Evolutionary conservation across 2,888 invertebrate genomes (phyloP).

Genomic region (Orthosia gracilis): DNA sequence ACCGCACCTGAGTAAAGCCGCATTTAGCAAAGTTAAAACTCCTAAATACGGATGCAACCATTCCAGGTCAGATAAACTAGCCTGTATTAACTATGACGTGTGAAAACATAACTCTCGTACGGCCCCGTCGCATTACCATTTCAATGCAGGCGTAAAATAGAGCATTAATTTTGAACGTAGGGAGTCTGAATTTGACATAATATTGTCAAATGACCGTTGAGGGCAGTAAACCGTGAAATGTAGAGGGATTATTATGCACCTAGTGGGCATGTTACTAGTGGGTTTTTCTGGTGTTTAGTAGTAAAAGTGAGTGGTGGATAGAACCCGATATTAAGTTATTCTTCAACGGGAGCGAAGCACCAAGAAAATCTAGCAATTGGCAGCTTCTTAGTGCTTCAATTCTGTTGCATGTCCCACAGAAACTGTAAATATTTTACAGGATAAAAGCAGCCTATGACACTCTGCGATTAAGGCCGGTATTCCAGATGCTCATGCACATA

Average conservation of each 20-base stretch:
- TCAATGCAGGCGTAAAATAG: slow-evolving; percentile 26
- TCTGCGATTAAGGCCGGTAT: no score
- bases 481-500: no score
- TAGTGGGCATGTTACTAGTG: neutral
- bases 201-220: slow-evolving; percentile 18
- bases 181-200: slow-evolving; percentile 23
- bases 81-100: slow-evolving; percentile 15
- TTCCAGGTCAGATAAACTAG: slow-evolving; percentile 23
- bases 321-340: neutral
- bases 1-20: slow-evolving; percentile 1
- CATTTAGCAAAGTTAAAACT: slow-evolving; percentile 17
- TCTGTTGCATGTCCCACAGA: no score
- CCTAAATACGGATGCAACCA: slow-evolving; percentile 34
- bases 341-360: no score
- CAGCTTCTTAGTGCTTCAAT: no score
- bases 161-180: slow-evolving; percentile 26
- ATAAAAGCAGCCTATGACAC: no score
- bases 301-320: neutral
- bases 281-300: neutral
- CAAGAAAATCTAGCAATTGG: no score
- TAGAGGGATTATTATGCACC: neutral
- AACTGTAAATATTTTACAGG: no score
- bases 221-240: neutral
- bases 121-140: slow-evolving; percentile 25
- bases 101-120: slow-evolving; percentile 25